Conservation (phyloP, 2,888 invertebrate genomes). For the Alloplasta piceator region DNA sequence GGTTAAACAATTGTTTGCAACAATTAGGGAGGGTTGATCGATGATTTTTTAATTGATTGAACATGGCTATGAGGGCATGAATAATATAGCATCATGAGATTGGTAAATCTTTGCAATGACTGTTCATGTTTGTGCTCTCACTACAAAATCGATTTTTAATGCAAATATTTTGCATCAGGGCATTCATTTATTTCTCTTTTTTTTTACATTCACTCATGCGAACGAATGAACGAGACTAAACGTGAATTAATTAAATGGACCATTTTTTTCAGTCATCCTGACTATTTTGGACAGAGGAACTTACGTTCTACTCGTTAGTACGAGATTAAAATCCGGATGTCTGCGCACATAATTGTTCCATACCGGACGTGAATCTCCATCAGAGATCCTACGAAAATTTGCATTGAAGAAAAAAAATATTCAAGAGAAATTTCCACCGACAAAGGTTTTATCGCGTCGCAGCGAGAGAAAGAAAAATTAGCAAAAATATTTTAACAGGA, state of each 20-base stretch:
- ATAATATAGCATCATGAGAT: conserved; percentile 15
- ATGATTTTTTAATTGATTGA: conserved; percentile 31
- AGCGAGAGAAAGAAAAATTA: too few relatives aligned
- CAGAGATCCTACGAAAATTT: conserved; percentile 74
- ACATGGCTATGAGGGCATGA: background rate
- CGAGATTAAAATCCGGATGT: conserved; percentile 81
- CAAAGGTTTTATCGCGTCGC: background rate
- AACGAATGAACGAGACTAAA: conserved; percentile 38
- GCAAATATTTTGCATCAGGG: conserved; percentile 18
- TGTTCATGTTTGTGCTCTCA: conserved; percentile 46
- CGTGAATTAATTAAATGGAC: conserved; percentile 22
- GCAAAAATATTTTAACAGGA: background rate
- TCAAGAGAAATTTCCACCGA: background rate
- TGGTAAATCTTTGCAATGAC: conserved; percentile 31
- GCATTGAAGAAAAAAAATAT: conserved; percentile 16
- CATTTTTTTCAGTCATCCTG: conserved; percentile 7
- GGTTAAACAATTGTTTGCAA: conserved; percentile 24
- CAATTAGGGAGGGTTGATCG: conserved; percentile 27
- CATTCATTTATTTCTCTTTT: background rate
- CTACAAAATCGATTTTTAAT: conserved; percentile 30
- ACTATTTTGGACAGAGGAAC: conserved; percentile 67
- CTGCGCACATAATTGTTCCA: conserved; percentile 80
- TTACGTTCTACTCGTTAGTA: conserved; percentile 82
- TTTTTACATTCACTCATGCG: conserved; percentile 23
- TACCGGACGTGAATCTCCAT: conserved; percentile 75